Percentiles rank a stretch among this genome's conserved stretches.
phyloP scores from a whole-genome alignment of 2,113 vertebrate species.

The Bubalus kerabau region DNA sequence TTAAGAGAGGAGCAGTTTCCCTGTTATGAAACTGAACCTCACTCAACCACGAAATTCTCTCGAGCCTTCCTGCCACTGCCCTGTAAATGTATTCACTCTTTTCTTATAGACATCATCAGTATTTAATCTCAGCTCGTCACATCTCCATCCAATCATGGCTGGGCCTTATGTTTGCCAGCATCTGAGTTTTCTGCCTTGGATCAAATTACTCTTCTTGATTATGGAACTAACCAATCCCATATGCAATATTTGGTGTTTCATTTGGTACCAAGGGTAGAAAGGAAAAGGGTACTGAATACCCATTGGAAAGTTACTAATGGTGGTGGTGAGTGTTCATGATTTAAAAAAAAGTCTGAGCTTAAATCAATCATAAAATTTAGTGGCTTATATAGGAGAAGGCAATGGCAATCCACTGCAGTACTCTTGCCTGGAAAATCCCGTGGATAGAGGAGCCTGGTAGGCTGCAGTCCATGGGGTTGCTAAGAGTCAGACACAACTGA shows the following conservation, averaged over 20 bases:
- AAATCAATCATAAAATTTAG: neutral
- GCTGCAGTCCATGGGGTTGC: no score
- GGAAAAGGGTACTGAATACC: neutral
- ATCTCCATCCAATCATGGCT: neutral
- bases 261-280: neutral
- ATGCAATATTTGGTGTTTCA: neutral
- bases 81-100: constrained; percentile 1
- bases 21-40: neutral
- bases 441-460: no score
- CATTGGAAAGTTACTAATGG: neutral
- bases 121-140: neutral
- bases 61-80: neutral
- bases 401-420: no score
- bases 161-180: neutral
- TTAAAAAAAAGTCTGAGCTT: neutral
- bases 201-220: neutral
- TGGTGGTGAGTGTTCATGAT: neutral
- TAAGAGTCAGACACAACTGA: no score
- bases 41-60: neutral
- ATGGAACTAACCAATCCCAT: neutral
- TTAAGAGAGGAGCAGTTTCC: neutral
- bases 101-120: neutral
- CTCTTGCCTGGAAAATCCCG: no score
- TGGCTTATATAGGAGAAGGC: no score
- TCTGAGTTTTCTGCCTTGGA: neutral